Conservation (phyloP, 2,797 vertebrate genomes). For the Sebastes oblongus region DNA sequence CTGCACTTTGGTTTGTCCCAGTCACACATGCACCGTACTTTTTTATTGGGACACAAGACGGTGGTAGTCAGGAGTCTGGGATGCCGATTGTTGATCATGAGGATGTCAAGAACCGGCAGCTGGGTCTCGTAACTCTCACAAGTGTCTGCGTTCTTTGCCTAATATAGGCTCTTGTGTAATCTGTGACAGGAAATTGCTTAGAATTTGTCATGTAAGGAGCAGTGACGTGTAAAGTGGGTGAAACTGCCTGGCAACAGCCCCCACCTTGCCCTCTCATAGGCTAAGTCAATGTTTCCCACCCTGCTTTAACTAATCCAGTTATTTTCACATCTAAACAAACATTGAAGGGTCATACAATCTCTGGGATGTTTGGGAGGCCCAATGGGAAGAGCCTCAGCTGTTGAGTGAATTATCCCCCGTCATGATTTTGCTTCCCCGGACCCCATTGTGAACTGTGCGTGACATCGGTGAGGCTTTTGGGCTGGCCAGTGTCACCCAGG, state of each 20-base stretch:
- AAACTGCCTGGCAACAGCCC: constrained; percentile 53
- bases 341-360: constrained; percentile 13
- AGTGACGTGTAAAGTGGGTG: constrained; percentile 3
- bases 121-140: constrained; percentile 9
- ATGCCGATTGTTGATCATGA: constrained; percentile 21
- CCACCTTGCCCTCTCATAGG: constrained; percentile 21
- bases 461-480: constrained; percentile 5
- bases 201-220: not conserved
- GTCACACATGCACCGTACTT: not conserved
- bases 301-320: constrained; percentile 22
- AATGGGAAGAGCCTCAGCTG: constrained; percentile 35
- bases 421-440: constrained; percentile 2
- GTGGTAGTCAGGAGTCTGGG: not conserved
- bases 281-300: constrained; percentile 8
- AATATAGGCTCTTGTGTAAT: not conserved
- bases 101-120: constrained; percentile 10
- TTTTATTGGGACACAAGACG: constrained; percentile 3
- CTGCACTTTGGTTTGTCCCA: not conserved
- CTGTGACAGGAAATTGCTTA: not conserved
- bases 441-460: constrained; percentile 10
- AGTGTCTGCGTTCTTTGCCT: constrained; percentile 9
- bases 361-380: not conserved
- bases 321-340: constrained; percentile 23
- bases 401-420: constrained; percentile 2
- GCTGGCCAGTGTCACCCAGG: constrained; percentile 14